These are phyloP conservation scores for Hyaena hyaena DNA, from an alignment of 2,113 vertebrate species.

Conservation along the genomic window DNA sequence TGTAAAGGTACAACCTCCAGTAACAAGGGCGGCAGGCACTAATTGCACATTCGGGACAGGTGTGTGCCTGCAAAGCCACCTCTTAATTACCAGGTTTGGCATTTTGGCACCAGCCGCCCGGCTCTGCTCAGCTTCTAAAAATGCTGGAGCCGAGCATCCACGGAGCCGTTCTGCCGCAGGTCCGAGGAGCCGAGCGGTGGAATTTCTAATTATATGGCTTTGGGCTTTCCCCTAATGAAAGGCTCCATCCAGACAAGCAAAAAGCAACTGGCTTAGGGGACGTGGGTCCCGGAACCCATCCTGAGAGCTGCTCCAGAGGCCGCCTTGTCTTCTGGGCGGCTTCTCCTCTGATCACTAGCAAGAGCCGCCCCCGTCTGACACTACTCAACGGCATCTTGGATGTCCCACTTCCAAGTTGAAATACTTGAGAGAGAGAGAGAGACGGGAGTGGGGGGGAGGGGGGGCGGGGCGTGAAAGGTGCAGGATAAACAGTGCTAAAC, in stretches of 20 bases:
- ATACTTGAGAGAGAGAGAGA: background rate
- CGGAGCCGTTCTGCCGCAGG: slow-evolving; percentile 76
- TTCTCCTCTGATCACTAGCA: background rate
- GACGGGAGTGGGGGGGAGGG: too few relatives aligned
- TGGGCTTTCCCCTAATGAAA: slow-evolving; percentile 82
- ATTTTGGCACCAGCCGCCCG: slow-evolving; percentile 22
- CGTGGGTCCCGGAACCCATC: background rate
- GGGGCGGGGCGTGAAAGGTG: background rate
- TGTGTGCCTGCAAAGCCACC: slow-evolving; percentile 76
- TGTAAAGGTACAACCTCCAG: background rate
- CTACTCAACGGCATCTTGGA: background rate
- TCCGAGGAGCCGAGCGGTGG: slow-evolving; percentile 73
- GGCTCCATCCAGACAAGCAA: slow-evolving; percentile 71
- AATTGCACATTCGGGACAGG: slow-evolving; percentile 78
- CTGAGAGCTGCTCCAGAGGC: background rate
- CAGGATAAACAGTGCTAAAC: background rate
- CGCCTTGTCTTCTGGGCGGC: slow-evolving; percentile 30
- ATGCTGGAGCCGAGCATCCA: slow-evolving; percentile 61
- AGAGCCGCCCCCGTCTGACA: background rate
- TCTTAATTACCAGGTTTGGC: slow-evolving; percentile 69
- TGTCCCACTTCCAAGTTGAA: background rate
- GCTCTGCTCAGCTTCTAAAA: slow-evolving; percentile 67
- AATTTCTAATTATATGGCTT: slow-evolving; percentile 85
- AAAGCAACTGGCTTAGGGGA: slow-evolving; percentile 54
- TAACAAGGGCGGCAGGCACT: slow-evolving; percentile 58